A percentile compares a stretch with the other conserved stretches of the same genome.
Evolutionary conservation across 1,140 invertebrate genomes (phyloP).

Genomic region (Andrena cerasifolii): DNA sequence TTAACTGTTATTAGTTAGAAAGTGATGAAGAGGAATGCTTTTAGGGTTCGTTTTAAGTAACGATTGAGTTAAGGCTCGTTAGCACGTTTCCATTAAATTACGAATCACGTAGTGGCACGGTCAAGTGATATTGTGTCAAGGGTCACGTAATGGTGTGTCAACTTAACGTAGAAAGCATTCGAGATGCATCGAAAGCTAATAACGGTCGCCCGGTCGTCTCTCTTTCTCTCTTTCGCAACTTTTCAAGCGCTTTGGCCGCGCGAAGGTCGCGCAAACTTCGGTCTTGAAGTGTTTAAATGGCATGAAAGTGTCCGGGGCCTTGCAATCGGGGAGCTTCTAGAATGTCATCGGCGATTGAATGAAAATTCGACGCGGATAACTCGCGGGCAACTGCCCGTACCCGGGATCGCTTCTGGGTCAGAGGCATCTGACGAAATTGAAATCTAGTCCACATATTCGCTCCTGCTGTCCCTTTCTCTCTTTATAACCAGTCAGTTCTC

Average conservation of each 20-base stretch:
- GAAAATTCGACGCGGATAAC: too few species aligned
- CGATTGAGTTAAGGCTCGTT: too few species aligned
- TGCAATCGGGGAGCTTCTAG: neutral
- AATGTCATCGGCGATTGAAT: neutral
- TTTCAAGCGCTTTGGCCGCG: constrained; percentile 5
- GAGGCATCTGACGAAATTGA: too few species aligned
- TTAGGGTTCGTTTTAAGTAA: too few species aligned
- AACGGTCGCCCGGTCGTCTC: constrained; percentile 1
- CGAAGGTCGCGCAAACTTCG: constrained; percentile 9
- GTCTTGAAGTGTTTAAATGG: constrained; percentile 35
- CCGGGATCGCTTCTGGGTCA: too few species aligned
- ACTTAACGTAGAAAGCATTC: neutral
- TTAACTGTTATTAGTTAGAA: too few species aligned
- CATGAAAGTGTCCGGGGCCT: neutral
- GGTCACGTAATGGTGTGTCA: neutral
- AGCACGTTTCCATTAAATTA: neutral
- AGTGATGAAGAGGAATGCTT: too few species aligned
- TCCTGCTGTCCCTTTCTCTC: constrained; percentile 16
- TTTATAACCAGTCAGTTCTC: neutral
- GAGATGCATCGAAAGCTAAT: neutral
- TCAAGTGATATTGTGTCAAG: neutral
- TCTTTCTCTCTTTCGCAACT: neutral
- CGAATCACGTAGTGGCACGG: neutral
- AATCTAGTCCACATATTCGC: too few species aligned
- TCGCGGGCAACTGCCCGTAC: too few species aligned